Percentiles rank a stretch among this genome's conserved stretches.
phyloP scores from a whole-genome alignment of 2,113 vertebrate genomes.

The Elachura formosa region DNA sequence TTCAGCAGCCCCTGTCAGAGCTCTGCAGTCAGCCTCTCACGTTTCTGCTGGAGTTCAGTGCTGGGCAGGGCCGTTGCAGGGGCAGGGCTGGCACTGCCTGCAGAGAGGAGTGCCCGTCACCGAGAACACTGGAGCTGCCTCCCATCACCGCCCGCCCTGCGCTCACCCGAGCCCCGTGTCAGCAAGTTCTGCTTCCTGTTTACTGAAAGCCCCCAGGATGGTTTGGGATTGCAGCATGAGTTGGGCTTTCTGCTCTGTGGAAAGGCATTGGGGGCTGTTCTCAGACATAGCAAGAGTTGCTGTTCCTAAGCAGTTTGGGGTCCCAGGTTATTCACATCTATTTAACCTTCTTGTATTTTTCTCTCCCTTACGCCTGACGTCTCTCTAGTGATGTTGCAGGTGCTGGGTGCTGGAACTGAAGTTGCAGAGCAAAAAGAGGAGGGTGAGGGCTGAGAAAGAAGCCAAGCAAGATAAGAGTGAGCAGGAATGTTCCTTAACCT shows the following conservation, averaged over 20 bases:
- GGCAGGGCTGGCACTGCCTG: no score
- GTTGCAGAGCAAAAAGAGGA: neutral
- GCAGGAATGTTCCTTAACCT: neutral
- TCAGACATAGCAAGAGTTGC: neutral
- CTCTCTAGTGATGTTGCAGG: neutral
- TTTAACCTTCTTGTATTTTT: neutral
- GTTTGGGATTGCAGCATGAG: neutral
- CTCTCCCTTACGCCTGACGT: neutral
- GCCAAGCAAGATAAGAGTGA: neutral
- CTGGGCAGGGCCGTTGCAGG: no score
- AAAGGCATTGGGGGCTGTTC: neutral
- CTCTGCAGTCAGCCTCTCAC: fast-evolving
- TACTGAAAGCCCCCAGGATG: fast-evolving
- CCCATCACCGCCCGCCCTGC: no score
- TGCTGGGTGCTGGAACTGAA: neutral
- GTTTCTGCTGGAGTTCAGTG: neutral
- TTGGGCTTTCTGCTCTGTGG: neutral
- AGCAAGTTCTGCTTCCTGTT: neutral
- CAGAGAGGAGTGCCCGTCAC: no score
- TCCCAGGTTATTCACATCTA: neutral
- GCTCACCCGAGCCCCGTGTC: no score
- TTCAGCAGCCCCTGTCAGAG: neutral
- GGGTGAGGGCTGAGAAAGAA: neutral
- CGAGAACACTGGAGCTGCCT: no score
- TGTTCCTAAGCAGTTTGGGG: neutral